These are phyloP conservation scores for Sorex fumeus DNA, from an alignment of 2,113 vertebrate species.

Conservation along the genomic window DNA sequence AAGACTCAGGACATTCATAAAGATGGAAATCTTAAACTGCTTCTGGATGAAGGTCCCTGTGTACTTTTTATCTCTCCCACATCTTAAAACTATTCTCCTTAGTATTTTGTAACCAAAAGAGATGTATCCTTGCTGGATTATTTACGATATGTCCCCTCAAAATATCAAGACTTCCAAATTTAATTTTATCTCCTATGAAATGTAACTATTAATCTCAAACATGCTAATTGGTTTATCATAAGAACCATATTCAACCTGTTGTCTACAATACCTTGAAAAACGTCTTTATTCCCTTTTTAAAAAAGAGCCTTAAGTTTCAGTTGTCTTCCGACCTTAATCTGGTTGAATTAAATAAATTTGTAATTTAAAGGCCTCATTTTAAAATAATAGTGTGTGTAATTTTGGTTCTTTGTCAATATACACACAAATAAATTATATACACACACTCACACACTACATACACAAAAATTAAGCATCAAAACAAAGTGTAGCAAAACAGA, in stretches of 20 bases:
- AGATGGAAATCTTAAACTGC: background rate
- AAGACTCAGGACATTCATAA: background rate
- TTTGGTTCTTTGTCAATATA: background rate
- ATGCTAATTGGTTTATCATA: conserved; percentile 6
- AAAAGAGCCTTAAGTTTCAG: conserved; percentile 4
- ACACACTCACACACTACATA: background rate
- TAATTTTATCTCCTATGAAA: conserved; percentile 19
- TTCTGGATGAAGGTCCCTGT: background rate
- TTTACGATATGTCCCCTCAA: conserved; percentile 22
- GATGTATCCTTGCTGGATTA: conserved; percentile 29
- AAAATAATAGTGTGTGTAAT: background rate
- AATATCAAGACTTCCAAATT: conserved; percentile 33
- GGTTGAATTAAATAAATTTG: conserved; percentile 47
- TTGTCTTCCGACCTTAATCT: conserved; percentile 32
- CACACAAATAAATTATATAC: too few species aligned
- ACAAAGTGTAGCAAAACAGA: background rate
- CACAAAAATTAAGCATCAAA: background rate
- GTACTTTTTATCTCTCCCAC: background rate
- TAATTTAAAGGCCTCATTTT: background rate
- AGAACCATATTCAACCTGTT: conserved; percentile 17
- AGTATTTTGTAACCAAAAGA: conserved; percentile 41
- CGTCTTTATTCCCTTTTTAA: conserved; percentile 4
- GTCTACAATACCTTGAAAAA: background rate
- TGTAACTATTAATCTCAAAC: conserved; percentile 46
- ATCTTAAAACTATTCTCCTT: too few species aligned